These are phyloP conservation scores for Ectobius pallidus DNA, from an alignment of 2,888 invertebrate species.

Conservation along the genomic window DNA sequence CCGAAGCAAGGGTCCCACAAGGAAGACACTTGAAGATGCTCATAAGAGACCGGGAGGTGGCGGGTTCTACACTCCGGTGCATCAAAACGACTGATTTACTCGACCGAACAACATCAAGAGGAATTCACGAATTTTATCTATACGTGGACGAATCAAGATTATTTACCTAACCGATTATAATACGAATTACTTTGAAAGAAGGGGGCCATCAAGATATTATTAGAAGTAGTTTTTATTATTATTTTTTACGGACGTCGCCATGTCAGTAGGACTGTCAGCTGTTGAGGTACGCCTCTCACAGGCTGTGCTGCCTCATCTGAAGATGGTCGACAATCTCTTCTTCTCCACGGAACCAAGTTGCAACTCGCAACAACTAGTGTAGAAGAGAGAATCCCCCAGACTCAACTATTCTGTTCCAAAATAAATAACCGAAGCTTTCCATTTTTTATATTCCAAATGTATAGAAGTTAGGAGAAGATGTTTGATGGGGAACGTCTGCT, in stretches of 20 bases:
- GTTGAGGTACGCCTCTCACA: not conserved
- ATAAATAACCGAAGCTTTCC: not conserved
- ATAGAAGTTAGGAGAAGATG: constrained; percentile 5
- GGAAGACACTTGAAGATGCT: not conserved
- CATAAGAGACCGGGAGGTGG: constrained; percentile 27
- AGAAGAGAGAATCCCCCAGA: not conserved
- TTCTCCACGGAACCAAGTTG: not conserved
- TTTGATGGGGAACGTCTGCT: no score
- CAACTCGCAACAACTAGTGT: not conserved
- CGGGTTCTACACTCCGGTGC: constrained; percentile 5
- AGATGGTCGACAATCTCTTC: not conserved
- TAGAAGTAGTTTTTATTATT: constrained; percentile 15
- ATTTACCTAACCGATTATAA: constrained; percentile 1
- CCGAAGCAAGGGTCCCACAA: constrained; percentile 16
- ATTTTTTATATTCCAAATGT: constrained; percentile 24
- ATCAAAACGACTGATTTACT: constrained; percentile 6
- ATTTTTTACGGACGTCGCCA: not conserved
- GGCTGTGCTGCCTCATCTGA: not conserved
- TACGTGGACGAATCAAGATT: constrained; percentile 10
- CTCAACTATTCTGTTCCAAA: not conserved
- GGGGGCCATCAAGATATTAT: constrained; percentile 29
- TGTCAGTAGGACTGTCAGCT: constrained; percentile 4
- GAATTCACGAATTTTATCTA: not conserved
- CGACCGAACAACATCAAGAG: not conserved
- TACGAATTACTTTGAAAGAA: constrained; percentile 22